phyloP scores from a whole-genome alignment of 2,888 invertebrate species.

The Prosapia bicincta region DNA sequence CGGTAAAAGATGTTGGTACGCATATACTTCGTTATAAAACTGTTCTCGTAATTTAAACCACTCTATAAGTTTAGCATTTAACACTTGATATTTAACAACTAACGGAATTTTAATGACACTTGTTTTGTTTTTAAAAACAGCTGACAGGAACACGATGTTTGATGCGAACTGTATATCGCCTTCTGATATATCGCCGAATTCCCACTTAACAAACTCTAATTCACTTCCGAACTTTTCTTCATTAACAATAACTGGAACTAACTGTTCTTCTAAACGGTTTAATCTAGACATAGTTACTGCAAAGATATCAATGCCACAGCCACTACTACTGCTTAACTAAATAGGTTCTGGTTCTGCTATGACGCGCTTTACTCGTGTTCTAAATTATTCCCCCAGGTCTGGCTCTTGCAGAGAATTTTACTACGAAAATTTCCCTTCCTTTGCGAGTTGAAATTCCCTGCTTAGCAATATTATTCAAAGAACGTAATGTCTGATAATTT shows the following conservation, averaged over 20 bases:
- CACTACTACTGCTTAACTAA: no score
- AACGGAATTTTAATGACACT: conserved; percentile 10
- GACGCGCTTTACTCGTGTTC: no score
- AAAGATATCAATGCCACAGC: no score
- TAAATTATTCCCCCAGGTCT: no score
- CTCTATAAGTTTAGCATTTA: no score
- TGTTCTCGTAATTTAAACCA: conserved; percentile 16
- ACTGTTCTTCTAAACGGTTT: not conserved
- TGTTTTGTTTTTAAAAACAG: not conserved
- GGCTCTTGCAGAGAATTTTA: no score
- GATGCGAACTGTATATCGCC: conserved; percentile 31
- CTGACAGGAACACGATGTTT: conserved; percentile 28
- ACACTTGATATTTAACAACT: conserved; percentile 29
- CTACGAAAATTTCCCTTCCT: no score
- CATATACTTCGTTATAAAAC: conserved; percentile 35
- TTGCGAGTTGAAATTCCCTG: no score
- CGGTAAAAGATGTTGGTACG: conserved; percentile 35
- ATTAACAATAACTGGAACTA: not conserved
- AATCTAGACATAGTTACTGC: not conserved
- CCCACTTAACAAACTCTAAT: not conserved
- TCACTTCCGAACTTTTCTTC: not conserved
- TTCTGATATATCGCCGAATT: not conserved
- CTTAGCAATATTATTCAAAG: no score
- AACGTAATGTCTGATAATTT: no score
- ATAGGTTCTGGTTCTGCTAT: no score